Conservation (phyloP, 2,888 invertebrate genomes). For the Cinara cedri region DNA sequence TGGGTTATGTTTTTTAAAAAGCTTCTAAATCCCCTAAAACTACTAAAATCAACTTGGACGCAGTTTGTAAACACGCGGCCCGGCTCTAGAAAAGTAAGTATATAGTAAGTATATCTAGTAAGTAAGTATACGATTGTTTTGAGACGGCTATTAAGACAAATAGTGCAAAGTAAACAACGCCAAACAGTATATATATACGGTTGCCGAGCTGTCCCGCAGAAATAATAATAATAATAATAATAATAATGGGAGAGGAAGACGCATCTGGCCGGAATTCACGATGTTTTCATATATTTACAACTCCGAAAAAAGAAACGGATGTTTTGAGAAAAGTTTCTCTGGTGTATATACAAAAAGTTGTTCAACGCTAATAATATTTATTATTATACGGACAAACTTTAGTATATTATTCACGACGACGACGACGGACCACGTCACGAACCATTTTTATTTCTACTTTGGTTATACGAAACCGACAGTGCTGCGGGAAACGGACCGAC, state of each 20-base stretch:
- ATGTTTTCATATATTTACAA: slow-evolving; percentile 31
- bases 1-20: no score
- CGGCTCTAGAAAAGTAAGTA: slow-evolving; percentile 4
- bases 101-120: no score
- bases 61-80: no score
- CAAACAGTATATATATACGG: slow-evolving; percentile 35
- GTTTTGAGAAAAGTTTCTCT: slow-evolving; percentile 46
- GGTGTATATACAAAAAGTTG: slow-evolving; percentile 37
- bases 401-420: slow-evolving; percentile 28
- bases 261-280: slow-evolving; percentile 57
- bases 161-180: slow-evolving; percentile 42
- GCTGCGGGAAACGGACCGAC: slow-evolving; percentile 19
- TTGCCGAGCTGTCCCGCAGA: slow-evolving; percentile 30
- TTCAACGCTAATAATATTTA: slow-evolving; percentile 46
- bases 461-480: slow-evolving; percentile 41
- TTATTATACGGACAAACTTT: neutral
- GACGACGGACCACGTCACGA: no score
- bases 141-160: slow-evolving; percentile 49
- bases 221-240: slow-evolving; percentile 60
- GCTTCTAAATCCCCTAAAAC: no score
- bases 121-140: slow-evolving; percentile 51
- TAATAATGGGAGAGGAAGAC: slow-evolving; percentile 59
- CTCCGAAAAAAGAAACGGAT: slow-evolving; percentile 28
- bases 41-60: no score
- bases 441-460: neutral